Conservation (phyloP, 2,888 invertebrate species). For the Latheticus oryzae region DNA sequence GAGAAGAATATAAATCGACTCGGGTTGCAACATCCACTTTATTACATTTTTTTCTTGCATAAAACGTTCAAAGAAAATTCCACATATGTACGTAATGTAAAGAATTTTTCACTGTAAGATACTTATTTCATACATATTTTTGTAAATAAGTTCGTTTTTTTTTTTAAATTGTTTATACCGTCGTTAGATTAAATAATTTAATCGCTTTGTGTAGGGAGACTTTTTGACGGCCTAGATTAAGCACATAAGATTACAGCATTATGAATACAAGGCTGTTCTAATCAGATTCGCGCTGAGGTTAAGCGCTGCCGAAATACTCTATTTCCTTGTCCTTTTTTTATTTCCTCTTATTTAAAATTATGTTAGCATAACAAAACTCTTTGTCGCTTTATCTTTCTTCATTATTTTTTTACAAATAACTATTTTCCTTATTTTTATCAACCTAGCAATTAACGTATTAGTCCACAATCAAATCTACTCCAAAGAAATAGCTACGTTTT, state of each 20-base stretch:
- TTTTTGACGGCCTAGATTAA: conserved; percentile 34
- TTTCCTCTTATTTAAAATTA: conserved; percentile 18
- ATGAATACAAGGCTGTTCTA: conserved; percentile 27
- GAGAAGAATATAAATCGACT: no score
- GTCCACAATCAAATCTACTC: neutral
- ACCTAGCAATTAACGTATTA: conserved; percentile 27
- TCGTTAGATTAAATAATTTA: conserved; percentile 19
- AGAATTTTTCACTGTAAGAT: no score
- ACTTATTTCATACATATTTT: no score
- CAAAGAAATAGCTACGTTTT: neutral
- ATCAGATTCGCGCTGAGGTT: conserved; percentile 15
- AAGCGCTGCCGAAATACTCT: conserved; percentile 24
- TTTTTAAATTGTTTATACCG: conserved; percentile 7
- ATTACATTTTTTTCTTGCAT: no score
- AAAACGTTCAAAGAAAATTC: no score
- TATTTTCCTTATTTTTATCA: conserved; percentile 12
- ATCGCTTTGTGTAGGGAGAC: conserved; percentile 25
- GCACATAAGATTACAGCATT: conserved; percentile 38
- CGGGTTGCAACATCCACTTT: no score
- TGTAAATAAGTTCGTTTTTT: no score
- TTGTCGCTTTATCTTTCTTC: neutral
- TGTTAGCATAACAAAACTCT: neutral
- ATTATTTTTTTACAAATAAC: conserved; percentile 24
- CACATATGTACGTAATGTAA: no score
- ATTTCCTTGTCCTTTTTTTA: conserved; percentile 18